Conservation (phyloP, 2,797 vertebrate genomes). For the Zenarchopterus dispar region DNA sequence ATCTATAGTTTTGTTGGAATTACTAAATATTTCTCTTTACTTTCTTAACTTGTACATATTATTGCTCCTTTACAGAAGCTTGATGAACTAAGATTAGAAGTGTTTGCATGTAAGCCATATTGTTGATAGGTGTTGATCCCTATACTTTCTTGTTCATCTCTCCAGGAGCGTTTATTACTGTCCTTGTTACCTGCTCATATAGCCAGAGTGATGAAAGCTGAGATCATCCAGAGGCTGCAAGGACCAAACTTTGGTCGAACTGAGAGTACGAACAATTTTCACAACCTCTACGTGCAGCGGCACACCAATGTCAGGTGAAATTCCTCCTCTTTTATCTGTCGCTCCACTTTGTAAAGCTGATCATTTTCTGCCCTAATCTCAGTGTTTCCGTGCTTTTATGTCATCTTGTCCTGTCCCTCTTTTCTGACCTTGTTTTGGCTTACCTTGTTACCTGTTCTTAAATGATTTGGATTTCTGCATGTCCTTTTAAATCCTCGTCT, state of each 20-base stretch:
- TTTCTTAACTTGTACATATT: background rate
- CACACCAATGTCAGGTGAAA: constrained; percentile 96
- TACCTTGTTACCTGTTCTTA: constrained; percentile 14
- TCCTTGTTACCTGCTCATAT: constrained; percentile 95
- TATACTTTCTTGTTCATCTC: background rate
- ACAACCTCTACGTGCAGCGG: constrained; percentile 97
- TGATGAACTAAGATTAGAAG: background rate
- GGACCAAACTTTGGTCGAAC: constrained; percentile 93
- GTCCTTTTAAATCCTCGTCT: background rate
- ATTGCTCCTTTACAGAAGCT: background rate
- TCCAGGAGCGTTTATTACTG: constrained; percentile 92
- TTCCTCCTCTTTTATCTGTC: background rate
- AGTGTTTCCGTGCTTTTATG: constrained; percentile 12
- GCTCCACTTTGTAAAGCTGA: constrained; percentile 19
- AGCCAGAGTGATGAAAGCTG: constrained; percentile 96
- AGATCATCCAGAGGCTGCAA: constrained; percentile 97
- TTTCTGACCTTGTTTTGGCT: constrained; percentile 17
- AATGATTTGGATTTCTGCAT: constrained; percentile 21
- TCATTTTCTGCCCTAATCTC: constrained; percentile 35
- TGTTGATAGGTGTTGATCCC: background rate
- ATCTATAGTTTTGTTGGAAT: no score
- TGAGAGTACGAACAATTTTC: constrained; percentile 98
- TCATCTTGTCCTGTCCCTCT: constrained; percentile 8
- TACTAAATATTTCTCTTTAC: no score
- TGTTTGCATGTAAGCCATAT: no score